Conservation (phyloP, 2,888 invertebrate genomes). For the Lepidochitona cinerea region DNA sequence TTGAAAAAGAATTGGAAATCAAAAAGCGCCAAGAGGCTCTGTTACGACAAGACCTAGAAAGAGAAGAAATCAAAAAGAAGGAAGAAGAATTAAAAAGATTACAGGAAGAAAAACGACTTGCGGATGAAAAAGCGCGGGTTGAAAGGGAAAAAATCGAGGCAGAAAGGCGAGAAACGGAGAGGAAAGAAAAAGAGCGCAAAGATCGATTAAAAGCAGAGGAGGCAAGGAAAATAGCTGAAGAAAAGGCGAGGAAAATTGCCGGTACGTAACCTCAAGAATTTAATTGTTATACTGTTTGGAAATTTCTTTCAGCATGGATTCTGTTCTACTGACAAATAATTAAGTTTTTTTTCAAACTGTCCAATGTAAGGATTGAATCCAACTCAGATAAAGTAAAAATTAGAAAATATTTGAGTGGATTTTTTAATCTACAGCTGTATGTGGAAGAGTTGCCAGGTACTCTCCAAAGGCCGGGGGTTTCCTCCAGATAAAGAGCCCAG, state of each 20-base stretch:
- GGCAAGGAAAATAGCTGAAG: constrained; percentile 41
- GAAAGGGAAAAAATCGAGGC: neutral
- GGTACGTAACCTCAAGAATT: no score
- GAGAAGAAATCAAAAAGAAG: constrained; percentile 25
- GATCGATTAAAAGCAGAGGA: constrained; percentile 36
- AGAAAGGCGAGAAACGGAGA: constrained; percentile 11
- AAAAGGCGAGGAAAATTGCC: constrained; percentile 31
- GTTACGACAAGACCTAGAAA: constrained; percentile 25
- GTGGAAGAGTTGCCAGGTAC: no score
- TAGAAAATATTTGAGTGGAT: no score
- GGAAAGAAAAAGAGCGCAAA: constrained; percentile 27
- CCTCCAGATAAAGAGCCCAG: no score
- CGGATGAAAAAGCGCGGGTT: constrained; percentile 21
- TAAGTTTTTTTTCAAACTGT: no score
- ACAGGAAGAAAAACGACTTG: constrained; percentile 5
- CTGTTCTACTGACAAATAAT: no score
- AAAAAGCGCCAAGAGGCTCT: neutral
- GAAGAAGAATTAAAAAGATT: constrained; percentile 28
- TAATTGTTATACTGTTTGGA: no score
- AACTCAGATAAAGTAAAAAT: no score
- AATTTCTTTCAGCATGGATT: no score
- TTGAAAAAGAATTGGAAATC: neutral
- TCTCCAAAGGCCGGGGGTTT: no score
- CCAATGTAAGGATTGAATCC: no score
- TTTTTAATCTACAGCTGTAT: no score